phyloP scores from a whole-genome alignment of 2,113 vertebrate genomes.

The Narcine bancroftii region DNA sequence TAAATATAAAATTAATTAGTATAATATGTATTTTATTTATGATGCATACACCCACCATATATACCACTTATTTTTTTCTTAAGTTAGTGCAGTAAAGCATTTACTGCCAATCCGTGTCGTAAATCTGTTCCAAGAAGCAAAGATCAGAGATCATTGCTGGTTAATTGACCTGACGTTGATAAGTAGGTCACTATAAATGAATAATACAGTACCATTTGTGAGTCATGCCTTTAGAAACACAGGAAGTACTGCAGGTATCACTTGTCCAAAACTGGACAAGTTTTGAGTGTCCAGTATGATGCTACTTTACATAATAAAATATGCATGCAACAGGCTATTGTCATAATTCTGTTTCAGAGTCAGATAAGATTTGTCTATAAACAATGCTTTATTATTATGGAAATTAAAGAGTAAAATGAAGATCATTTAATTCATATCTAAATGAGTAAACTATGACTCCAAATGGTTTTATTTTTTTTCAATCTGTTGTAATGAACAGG shows the following conservation, averaged over 20 bases:
- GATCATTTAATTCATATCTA: background rate
- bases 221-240: background rate
- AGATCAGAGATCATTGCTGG: background rate
- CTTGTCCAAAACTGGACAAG: background rate
- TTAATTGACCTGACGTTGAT: constrained; percentile 6
- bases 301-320: background rate
- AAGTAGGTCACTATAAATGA: background rate
- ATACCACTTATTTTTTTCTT: background rate
- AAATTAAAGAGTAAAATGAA: background rate
- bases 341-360: background rate
- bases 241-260: background rate
- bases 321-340: no score
- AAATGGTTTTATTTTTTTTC: background rate
- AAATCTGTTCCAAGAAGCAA: background rate
- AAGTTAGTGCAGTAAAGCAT: background rate
- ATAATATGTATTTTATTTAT: no score
- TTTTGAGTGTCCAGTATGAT: background rate
- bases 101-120: background rate
- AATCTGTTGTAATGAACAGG: background rate
- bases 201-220: background rate
- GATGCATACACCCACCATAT: no score
- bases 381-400: background rate
- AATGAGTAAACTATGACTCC: background rate
- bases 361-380: background rate
- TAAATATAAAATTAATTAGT: no score